These are phyloP conservation scores for Sarcophaga subvicina DNA, from an alignment of 2,888 invertebrate genomes.

Conservation along the genomic window DNA sequence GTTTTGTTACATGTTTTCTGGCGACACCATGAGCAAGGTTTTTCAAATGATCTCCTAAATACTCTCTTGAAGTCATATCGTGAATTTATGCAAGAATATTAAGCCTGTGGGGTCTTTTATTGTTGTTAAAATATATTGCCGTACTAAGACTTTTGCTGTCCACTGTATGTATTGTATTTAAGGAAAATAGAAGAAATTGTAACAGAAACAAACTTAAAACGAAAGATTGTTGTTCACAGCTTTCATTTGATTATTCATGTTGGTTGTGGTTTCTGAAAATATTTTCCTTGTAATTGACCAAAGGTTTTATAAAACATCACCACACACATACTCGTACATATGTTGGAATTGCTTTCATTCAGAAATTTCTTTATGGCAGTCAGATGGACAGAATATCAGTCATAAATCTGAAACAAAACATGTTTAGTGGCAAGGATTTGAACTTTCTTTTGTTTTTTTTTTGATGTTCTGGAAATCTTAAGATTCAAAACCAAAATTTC, in stretches of 20 bases:
- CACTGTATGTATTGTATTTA: background rate
- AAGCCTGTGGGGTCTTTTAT: too few species aligned
- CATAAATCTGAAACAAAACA: slow-evolving; percentile 4
- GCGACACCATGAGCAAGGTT: too few species aligned
- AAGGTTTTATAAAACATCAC: slow-evolving; percentile 23
- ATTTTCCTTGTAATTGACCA: slow-evolving; percentile 43
- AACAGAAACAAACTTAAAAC: too few species aligned
- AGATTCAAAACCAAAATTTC: too few species aligned
- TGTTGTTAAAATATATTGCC: too few species aligned
- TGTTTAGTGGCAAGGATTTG: slow-evolving; percentile 33
- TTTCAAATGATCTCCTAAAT: too few species aligned
- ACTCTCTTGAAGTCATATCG: too few species aligned
- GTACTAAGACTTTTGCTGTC: too few species aligned
- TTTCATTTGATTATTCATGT: background rate
- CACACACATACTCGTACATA: background rate
- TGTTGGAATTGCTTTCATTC: slow-evolving; percentile 6
- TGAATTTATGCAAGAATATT: rapidly evolving
- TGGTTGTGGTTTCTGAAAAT: slow-evolving; percentile 22
- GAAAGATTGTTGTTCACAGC: too few species aligned
- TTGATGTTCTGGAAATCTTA: background rate
- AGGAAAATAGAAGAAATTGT: too few species aligned
- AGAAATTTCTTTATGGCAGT: slow-evolving; percentile 12
- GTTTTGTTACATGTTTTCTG: too few species aligned
- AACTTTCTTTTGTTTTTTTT: background rate
- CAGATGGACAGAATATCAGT: background rate